These are phyloP conservation scores for Phaethornis superciliosus DNA, from an alignment of 2,113 vertebrate genomes.

Conservation along the genomic window DNA sequence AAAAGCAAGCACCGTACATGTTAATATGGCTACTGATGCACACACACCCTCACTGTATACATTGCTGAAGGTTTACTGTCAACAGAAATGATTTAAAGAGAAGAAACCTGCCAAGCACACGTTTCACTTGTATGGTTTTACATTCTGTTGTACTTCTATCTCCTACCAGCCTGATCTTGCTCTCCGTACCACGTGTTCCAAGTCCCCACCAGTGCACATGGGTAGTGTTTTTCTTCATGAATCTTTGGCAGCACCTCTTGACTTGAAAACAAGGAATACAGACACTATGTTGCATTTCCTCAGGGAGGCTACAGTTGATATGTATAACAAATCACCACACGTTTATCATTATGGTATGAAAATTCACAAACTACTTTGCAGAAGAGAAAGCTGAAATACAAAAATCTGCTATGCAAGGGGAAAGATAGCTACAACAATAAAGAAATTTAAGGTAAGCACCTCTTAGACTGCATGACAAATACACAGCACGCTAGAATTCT, in stretches of 20 bases:
- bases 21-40: not conserved
- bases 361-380: slow-evolving; percentile 41
- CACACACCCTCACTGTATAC: slow-evolving; percentile 20
- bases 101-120: slow-evolving; percentile 60
- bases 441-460: not conserved
- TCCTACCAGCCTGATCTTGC: slow-evolving; percentile 97
- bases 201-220: slow-evolving; percentile 95
- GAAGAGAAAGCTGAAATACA: slow-evolving; percentile 24
- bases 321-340: slow-evolving; percentile 55
- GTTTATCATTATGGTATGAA: slow-evolving; percentile 48
- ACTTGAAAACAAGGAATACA: slow-evolving; percentile 82
- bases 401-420: not conserved
- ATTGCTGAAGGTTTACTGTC: not conserved
- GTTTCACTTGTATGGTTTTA: slow-evolving; percentile 48
- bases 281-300: slow-evolving; percentile 60
- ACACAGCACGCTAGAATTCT: not conserved
- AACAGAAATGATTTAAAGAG: slow-evolving; percentile 56
- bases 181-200: slow-evolving; percentile 99
- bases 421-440: not conserved
- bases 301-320: slow-evolving; percentile 51
- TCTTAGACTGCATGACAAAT: not conserved
- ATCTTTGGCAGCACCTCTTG: slow-evolving; percentile 91
- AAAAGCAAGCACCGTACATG: slow-evolving; percentile 43
- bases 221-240: slow-evolving; percentile 88
- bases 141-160: slow-evolving; percentile 63